These are phyloP conservation scores for Drosophila tani DNA, from an alignment of 1,140 invertebrate species.

Conservation along the genomic window DNA sequence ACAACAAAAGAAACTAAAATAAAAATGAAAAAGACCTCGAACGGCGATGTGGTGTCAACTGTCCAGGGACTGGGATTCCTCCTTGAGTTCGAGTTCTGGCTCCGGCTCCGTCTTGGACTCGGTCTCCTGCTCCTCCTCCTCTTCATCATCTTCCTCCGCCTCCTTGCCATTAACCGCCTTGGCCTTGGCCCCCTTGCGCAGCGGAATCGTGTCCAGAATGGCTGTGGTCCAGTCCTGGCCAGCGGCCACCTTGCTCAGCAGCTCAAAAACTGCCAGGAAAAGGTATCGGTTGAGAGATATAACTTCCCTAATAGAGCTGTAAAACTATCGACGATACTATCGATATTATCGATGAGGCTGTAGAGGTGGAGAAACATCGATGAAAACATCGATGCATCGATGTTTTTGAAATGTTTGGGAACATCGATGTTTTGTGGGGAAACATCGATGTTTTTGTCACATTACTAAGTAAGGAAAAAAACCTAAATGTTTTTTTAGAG, in stretches of 20 bases:
- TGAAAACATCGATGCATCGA: too few relatives aligned
- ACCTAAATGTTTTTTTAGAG: too few relatives aligned
- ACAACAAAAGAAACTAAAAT: slow-evolving; percentile 62
- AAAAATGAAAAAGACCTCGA: slow-evolving; percentile 61
- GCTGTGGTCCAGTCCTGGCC: slow-evolving; percentile 94
- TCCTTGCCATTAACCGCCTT: slow-evolving; percentile 44
- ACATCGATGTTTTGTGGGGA: too few relatives aligned
- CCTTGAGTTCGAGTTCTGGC: background rate
- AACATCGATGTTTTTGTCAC: too few relatives aligned
- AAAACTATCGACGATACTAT: too few relatives aligned
- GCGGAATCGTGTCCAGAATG: slow-evolving; percentile 92
- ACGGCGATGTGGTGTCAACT: slow-evolving; percentile 29
- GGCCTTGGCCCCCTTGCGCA: slow-evolving; percentile 89
- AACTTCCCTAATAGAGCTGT: too few relatives aligned
- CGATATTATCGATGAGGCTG: too few relatives aligned
- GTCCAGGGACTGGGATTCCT: background rate
- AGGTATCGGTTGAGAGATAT: background rate
- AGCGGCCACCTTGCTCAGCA: slow-evolving; percentile 91
- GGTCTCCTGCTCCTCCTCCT: background rate
- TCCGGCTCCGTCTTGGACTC: background rate
- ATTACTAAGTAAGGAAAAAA: too few relatives aligned
- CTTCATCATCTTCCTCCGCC: background rate
- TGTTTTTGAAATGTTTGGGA: too few relatives aligned
- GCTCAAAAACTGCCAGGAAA: slow-evolving; percentile 93
- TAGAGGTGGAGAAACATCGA: too few relatives aligned